Evolutionary conservation across 2,888 invertebrate genomes (phyloP), one percentile per base, ranked within the genome.

Genomic region (Lasiommata megera): DNA sequence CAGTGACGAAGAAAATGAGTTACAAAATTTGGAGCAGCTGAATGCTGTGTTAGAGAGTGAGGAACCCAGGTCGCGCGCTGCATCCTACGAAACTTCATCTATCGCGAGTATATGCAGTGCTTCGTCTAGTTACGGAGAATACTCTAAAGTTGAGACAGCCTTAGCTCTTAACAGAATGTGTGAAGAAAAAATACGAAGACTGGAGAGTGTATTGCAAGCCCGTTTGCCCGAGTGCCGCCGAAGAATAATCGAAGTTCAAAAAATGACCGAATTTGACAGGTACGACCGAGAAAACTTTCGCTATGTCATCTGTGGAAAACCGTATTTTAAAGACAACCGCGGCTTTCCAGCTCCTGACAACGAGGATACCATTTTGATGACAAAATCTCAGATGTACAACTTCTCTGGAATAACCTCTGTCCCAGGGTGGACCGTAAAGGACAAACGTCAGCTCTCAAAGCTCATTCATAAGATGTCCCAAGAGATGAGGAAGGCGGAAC

Each of bases 301-400:
- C 23, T 82, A 83, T 37, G 72, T 80, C 0, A 73, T 71, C 50
- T 88, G 93, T 72, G 91, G 93, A 29, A 87, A 92, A 67, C 93
- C 95, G 0, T 96, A 94, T 71, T 96, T 96, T 65, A 95, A 94
- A 70, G 94, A 94, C 67, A 80, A 73, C 17, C 68, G 82, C 16
- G 87, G 89, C 17, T 93, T 92, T 65, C 77, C 88, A 0, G 78
- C 89, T 0, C 88, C 90, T 3, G 92, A 93, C 17, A 95, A 95
- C 76, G 80, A 85, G 3, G 95, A 95, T 67, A 92, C 93, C 6
- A 63, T 79, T 3, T 46, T 79, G 5, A 84, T 87, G 82, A 71
- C 64, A 3, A 77, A 79, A 61, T 73, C 72, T 9, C 77, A 79
- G 18, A 82, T 88, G 69, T 79, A 77, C 55, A 91, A 93, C 43